Base-by-base conservation (phyloP, 2,888 invertebrate species). In the Xestia rhomboidea region DNA sequence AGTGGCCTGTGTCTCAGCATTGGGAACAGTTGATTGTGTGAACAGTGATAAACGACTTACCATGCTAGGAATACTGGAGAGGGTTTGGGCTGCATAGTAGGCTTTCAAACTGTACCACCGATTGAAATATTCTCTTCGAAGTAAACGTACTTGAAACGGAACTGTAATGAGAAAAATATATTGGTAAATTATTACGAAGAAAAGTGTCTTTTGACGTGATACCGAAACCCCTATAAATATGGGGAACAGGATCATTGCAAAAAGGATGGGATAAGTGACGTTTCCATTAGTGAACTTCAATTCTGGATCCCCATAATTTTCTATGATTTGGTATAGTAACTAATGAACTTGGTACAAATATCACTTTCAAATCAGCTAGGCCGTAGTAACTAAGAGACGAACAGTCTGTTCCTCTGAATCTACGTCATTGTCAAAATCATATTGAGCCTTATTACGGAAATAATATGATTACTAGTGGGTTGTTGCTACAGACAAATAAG, bases 41-140 rank as follows among this genome's bases (percentile, higher is more conserved):
- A 0, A 11, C 6, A 57, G 30, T 30, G 8, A 30, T 70, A 44
- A 21, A 44, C 2, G 46, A 93, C 96, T 95, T 93, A 97, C 97
- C 96, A 97, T 96, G 30, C 94, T 88, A 21, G 97, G 97, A 30
- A 97, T 79, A n/a, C 95, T 94, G 0, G 97, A 94, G 21, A 97
- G 80, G 0, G 97, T 97, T 24, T 97, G 90, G 0, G 97, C 97
- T 21, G 97, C 91, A 83, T 97, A 97, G 90, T 97, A 97, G 0
- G 97, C 97, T 86, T 97, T 97, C 49, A 98, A 93, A 76, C 97
- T 97, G 91, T 97, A 98, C 97, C 97, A 98, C 38, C 97, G 95
- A 89, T 98, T 98, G 92, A 97, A 97, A 90, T 97, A 97, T 91
- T 98, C 98, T 44, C 97, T 93, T 44, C 97, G 96, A 74, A 97